Conservation (phyloP, 2,888 invertebrate species). For the Drosophila borealis region DNA sequence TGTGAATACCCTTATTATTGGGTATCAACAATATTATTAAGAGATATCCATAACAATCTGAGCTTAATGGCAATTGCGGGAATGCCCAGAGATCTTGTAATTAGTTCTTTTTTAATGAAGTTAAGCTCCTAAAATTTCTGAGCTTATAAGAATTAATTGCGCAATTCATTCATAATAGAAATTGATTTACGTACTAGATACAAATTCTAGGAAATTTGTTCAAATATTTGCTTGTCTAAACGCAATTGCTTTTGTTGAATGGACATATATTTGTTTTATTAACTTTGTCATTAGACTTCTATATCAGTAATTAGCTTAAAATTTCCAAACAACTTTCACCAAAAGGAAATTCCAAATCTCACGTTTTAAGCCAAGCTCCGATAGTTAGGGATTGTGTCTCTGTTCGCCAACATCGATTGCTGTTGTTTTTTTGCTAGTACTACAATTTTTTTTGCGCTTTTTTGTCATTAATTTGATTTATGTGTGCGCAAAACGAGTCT, state of each 20-base stretch:
- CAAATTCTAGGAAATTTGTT: background rate
- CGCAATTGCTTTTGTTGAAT: background rate
- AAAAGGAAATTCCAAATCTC: constrained; percentile 7
- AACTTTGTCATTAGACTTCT: background rate
- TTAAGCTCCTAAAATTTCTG: background rate
- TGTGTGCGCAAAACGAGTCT: constrained; percentile 63
- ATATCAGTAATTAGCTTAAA: constrained; percentile 4
- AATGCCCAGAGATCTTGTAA: background rate
- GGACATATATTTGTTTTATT: background rate
- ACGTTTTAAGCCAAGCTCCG: background rate
- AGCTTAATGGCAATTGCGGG: background rate
- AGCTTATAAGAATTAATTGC: background rate
- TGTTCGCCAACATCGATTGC: background rate
- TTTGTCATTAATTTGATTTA: constrained; percentile 79
- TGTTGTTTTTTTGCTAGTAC: constrained; percentile 27
- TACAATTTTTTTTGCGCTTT: constrained; percentile 12
- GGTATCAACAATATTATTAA: background rate
- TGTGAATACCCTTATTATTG: constrained; percentile 25
- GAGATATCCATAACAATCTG: background rate
- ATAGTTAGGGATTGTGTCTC: background rate
- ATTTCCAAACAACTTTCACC: constrained; percentile 17
- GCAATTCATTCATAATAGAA: background rate
- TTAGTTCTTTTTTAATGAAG: background rate
- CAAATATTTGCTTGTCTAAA: background rate
- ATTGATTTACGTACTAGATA: background rate